phyloP scores from a whole-genome alignment of 2,888 invertebrate species.

The Watsonalla binaria region DNA sequence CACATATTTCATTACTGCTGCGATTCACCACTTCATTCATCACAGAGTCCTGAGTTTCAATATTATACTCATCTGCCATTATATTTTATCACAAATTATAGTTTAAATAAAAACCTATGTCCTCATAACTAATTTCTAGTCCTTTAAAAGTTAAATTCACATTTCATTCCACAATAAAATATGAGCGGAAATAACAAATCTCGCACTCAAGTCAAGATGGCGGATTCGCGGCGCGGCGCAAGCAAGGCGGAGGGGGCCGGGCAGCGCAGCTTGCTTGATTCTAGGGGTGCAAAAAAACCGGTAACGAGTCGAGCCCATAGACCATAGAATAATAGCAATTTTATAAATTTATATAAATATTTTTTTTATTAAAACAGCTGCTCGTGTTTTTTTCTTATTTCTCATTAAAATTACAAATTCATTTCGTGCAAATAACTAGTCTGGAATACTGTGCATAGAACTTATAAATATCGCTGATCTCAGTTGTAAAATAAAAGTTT shows the following conservation, averaged over 20 bases:
- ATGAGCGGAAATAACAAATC: constrained; percentile 49
- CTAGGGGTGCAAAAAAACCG: neutral
- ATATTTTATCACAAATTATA: constrained; percentile 24
- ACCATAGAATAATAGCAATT: too few species aligned
- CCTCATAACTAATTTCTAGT: constrained; percentile 47
- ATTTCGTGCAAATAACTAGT: too few species aligned
- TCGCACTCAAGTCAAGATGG: constrained; percentile 10
- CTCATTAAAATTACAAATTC: too few species aligned
- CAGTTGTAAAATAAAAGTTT: too few species aligned
- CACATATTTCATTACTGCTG: constrained; percentile 19
- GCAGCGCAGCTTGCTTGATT: constrained; percentile 11
- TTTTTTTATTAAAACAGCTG: too few species aligned
- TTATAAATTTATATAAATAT: too few species aligned
- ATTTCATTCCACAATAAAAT: constrained; percentile 19
- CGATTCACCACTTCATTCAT: constrained; percentile 41
- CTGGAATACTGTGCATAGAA: too few species aligned
- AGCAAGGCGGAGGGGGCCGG: constrained; percentile 14
- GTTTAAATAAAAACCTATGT: constrained; percentile 40
- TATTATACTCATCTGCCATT: constrained; percentile 65
- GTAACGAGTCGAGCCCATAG: too few species aligned
- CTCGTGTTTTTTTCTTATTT: too few species aligned
- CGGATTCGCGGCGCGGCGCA: constrained; percentile 15
- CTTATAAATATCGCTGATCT: too few species aligned
- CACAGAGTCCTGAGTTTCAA: constrained; percentile 54
- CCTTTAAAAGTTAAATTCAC: constrained; percentile 24